Conservation (phyloP, 2,888 invertebrate genomes). For the Stenolophus ochropezus region DNA sequence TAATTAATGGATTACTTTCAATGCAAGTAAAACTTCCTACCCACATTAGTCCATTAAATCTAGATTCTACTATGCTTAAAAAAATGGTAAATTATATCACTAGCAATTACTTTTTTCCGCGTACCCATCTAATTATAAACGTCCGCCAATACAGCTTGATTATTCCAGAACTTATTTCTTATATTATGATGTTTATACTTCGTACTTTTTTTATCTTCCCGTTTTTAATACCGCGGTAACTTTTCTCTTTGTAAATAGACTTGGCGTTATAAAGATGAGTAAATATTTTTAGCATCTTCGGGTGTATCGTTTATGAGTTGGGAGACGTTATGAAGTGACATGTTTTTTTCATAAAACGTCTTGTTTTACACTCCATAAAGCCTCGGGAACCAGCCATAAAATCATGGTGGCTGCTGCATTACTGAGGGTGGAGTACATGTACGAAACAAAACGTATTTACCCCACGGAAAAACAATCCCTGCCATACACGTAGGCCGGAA, state of each 20-base stretch:
- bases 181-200: too few relatives aligned
- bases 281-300: background rate
- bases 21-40: too few relatives aligned
- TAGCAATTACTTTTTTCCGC: too few relatives aligned
- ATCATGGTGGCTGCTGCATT: slow-evolving; percentile 21
- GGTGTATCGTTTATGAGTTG: slow-evolving; percentile 31
- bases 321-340: slow-evolving; percentile 23
- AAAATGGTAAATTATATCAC: too few relatives aligned
- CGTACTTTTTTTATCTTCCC: background rate
- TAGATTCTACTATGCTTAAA: too few relatives aligned
- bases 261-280: background rate
- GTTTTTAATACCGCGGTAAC: background rate
- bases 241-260: background rate
- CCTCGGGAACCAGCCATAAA: slow-evolving; percentile 13
- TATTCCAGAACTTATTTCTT: too few relatives aligned
- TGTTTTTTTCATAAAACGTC: slow-evolving; percentile 54
- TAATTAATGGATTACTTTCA: too few relatives aligned
- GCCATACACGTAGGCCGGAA: slow-evolving; percentile 9
- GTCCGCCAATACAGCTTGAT: too few relatives aligned
- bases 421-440: slow-evolving; percentile 2
- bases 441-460: slow-evolving; percentile 38
- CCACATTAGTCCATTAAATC: too few relatives aligned
- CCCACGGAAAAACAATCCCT: background rate
- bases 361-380: slow-evolving; percentile 56
- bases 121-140: too few relatives aligned